Conservation (phyloP, 2,113 vertebrate genomes). For the Geothlypis trichas region DNA sequence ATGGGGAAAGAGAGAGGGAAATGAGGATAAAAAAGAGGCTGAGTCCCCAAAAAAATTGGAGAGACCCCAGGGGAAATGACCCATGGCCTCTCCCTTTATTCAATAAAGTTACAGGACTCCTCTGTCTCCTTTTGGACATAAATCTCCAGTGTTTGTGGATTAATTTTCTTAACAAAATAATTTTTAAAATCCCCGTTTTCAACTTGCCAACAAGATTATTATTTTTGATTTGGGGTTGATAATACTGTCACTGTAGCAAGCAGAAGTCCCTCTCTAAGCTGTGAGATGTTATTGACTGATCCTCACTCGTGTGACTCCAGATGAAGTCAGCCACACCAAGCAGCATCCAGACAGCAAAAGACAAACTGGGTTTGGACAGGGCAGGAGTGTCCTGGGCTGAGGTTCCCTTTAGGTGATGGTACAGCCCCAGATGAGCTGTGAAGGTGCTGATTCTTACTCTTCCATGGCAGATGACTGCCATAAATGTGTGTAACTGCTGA, state of each 20-base stretch:
- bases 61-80: not conserved
- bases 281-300: not conserved
- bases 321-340: rapidly evolving
- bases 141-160: not conserved
- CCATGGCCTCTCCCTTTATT: not conserved
- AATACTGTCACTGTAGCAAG: not conserved
- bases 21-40: not conserved
- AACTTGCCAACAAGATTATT: not conserved
- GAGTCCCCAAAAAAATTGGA: not conserved
- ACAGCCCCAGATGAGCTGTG: not conserved
- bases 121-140: not conserved
- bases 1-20: not conserved
- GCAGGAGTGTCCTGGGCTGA: not conserved
- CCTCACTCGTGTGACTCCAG: not conserved
- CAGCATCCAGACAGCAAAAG: rapidly evolving
- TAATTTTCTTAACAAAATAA: not conserved
- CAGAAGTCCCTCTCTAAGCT: not conserved
- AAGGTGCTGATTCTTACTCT: not conserved
- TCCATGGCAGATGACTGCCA: not conserved
- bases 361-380: rapidly evolving
- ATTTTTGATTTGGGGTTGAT: not conserved
- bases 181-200: not conserved
- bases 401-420: not conserved
- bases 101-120: not conserved
- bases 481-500: not conserved